Evolutionary conservation across 2,888 invertebrate genomes (phyloP).

Genomic region (Leptopilina drosophilae): DNA sequence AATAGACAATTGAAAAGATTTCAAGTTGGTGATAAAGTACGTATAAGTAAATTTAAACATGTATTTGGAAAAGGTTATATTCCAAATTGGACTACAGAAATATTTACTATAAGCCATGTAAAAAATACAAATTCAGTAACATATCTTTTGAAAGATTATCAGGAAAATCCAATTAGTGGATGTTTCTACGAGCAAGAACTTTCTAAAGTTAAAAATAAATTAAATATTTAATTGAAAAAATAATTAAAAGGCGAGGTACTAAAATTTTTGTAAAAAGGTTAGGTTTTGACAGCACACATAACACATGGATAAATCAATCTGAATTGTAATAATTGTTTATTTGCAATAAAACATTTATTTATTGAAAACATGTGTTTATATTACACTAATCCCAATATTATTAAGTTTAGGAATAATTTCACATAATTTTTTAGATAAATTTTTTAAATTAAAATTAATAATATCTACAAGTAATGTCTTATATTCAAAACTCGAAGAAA

Average conservation of each 20-base stretch:
- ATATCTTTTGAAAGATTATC: conserved; percentile 61
- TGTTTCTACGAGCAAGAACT: conserved; percentile 54
- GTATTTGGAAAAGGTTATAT: too few relatives aligned
- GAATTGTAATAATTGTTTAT: neutral
- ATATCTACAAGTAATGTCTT: too few relatives aligned
- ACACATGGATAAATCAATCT: neutral
- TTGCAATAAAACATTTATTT: neutral
- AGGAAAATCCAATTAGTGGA: conserved; percentile 61
- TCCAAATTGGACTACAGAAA: conserved; percentile 58
- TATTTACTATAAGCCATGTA: conserved; percentile 68
- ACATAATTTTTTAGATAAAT: too few relatives aligned
- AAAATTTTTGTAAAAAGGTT: conserved; percentile 4
- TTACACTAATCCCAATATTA: too few relatives aligned
- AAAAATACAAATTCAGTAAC: conserved; percentile 60
- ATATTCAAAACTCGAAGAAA: too few relatives aligned
- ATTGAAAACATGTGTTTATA: too few relatives aligned
- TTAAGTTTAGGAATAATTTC: too few relatives aligned
- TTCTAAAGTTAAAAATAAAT: conserved; percentile 34
- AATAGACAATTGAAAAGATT: too few relatives aligned
- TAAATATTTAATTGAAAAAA: neutral
- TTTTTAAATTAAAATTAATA: too few relatives aligned
- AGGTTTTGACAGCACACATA: neutral
- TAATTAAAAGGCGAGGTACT: neutral
- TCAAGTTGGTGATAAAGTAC: too few relatives aligned
- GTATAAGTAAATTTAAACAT: too few relatives aligned